phyloP scores from a whole-genome alignment of 2,888 invertebrate species.

The Andrena trimmerana region DNA sequence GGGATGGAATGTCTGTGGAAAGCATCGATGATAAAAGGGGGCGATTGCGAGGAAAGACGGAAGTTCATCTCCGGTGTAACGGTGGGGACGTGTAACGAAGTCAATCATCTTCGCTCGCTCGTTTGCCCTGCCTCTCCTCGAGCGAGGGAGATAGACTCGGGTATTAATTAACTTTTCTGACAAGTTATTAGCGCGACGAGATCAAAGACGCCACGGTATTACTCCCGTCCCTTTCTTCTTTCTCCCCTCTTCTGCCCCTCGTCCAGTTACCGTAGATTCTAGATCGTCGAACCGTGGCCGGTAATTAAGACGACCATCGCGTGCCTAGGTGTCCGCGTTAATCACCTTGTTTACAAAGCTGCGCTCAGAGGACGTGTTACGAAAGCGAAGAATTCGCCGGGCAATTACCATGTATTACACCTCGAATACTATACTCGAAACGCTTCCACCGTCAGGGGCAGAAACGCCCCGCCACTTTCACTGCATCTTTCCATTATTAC shows the following conservation, averaged over 20 bases:
- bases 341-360: constrained; percentile 46
- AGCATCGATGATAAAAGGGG: constrained; percentile 28
- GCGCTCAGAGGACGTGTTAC: constrained; percentile 10
- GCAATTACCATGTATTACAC: neutral
- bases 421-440: neutral
- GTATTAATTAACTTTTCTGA: constrained; percentile 60
- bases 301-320: constrained; percentile 49
- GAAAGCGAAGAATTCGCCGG: constrained; percentile 11
- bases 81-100: constrained; percentile 41
- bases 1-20: neutral
- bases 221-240: constrained; percentile 1
- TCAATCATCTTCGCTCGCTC: constrained; percentile 50
- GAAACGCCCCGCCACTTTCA: neutral
- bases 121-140: neutral
- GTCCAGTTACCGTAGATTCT: neutral
- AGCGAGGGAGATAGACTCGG: neutral
- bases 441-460: neutral
- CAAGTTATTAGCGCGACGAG: constrained; percentile 54
- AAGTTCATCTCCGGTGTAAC: constrained; percentile 55
- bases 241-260: neutral
- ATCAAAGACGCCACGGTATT: constrained; percentile 51
- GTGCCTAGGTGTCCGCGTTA: constrained; percentile 33
- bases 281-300: constrained; percentile 34
- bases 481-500: neutral
- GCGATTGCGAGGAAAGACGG: constrained; percentile 21